phyloP scores from a whole-genome alignment of 2,888 invertebrate genomes.

The Agrochola circellaris region DNA sequence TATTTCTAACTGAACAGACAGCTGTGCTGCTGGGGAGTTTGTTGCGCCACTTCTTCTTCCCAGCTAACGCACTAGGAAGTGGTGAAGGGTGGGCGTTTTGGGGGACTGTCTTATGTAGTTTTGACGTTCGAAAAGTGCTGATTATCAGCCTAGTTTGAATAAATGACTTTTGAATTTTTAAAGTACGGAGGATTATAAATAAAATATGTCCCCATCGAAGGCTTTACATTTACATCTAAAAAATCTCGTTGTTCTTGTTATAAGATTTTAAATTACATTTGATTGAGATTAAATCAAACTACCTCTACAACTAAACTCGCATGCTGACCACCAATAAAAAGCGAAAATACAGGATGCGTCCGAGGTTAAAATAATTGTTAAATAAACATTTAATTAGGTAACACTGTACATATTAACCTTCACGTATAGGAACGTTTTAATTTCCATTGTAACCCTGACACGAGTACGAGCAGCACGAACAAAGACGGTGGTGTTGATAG shows the following conservation, averaged over 20 bases:
- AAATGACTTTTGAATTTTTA: no score
- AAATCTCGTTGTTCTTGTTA: no score
- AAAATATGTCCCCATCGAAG: not conserved
- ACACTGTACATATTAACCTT: constrained; percentile 62
- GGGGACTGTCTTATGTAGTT: no score
- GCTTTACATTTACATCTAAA: not conserved
- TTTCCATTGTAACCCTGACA: constrained; percentile 66
- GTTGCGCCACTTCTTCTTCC: no score
- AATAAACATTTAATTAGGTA: constrained; percentile 56
- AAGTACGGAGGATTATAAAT: not conserved
- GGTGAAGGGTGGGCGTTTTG: no score
- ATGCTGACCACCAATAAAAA: constrained; percentile 17
- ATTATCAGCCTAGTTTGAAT: no score
- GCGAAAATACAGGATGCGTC: constrained; percentile 71
- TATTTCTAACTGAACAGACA: no score
- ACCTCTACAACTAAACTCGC: not conserved
- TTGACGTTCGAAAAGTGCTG: no score
- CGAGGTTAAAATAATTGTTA: constrained; percentile 67
- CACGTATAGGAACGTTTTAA: constrained; percentile 54
- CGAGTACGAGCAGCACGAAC: constrained; percentile 40
- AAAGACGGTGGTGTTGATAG: constrained; percentile 33
- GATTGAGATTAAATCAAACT: not conserved
- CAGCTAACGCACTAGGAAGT: no score
- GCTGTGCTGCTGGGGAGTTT: no score
- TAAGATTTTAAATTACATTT: not conserved